Percentiles rank a stretch among this genome's conserved stretches.
Evolutionary conservation across 2,888 invertebrate species (phyloP).

Genomic region (Operophtera brumata): DNA sequence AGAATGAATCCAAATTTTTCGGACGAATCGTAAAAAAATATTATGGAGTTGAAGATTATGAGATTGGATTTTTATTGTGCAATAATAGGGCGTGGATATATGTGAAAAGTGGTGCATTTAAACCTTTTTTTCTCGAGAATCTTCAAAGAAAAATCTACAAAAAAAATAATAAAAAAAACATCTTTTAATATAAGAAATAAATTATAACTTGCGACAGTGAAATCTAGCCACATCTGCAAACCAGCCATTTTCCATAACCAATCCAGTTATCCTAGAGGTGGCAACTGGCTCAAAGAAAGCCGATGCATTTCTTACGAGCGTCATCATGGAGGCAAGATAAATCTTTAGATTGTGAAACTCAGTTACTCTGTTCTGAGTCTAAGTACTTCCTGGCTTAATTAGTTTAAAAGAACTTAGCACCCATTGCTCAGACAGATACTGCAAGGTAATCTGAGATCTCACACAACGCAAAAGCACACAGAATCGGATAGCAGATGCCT

Average conservation of each 20-base stretch:
- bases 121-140: too few relatives aligned
- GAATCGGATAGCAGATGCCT: too few relatives aligned
- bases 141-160: too few relatives aligned
- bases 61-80: background rate
- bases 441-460: too few relatives aligned
- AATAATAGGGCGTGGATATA: too few relatives aligned
- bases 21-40: constrained; percentile 11
- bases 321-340: constrained; percentile 13
- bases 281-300: constrained; percentile 39
- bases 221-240: constrained; percentile 32
- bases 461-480: too few relatives aligned
- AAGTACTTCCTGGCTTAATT: constrained; percentile 18
- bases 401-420: background rate
- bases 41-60: background rate
- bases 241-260: constrained; percentile 30
- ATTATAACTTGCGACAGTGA: constrained; percentile 29
- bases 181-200: background rate
- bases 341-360: background rate
- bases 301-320: constrained; percentile 42
- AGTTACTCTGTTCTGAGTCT: too few relatives aligned
- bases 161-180: background rate
- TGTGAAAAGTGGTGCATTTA: too few relatives aligned
- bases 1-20: constrained; percentile 24
- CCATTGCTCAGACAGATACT: too few relatives aligned
- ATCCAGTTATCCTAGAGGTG: constrained; percentile 34